Conservation (phyloP, 2,797 vertebrate species). For the Rhynchonycteris naso region DNA sequence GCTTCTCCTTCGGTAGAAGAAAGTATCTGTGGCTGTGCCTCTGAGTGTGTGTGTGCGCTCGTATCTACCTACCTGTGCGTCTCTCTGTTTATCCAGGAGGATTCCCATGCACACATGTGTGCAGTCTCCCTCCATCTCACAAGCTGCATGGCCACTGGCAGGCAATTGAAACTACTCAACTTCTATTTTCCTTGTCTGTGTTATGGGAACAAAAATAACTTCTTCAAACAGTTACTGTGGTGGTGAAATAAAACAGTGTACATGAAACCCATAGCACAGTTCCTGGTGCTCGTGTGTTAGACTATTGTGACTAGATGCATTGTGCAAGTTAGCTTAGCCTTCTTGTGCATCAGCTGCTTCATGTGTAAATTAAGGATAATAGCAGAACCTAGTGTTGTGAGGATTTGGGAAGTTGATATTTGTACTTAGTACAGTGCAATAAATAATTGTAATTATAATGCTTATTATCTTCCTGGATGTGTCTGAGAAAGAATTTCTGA, state of each 20-base stretch:
- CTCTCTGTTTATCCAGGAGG: not conserved
- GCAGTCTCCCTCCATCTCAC: not conserved
- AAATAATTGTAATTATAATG: not conserved
- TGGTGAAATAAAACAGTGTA: not conserved
- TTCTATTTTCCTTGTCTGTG: slow-evolving; percentile 11
- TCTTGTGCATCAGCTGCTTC: not conserved
- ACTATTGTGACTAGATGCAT: not conserved
- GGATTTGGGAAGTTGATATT: not conserved
- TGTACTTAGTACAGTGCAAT: not conserved
- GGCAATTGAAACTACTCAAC: not conserved
- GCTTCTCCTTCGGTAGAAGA: not conserved
- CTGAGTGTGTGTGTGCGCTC: not conserved
- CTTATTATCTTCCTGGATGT: not conserved
- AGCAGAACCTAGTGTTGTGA: not conserved
- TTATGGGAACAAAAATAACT: not conserved
- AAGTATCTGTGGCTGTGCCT: not conserved
- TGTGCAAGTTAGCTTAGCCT: not conserved
- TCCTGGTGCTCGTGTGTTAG: not conserved
- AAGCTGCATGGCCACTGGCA: not conserved
- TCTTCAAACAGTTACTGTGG: not conserved
- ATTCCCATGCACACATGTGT: not conserved
- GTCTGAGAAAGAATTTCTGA: not conserved
- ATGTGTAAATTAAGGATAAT: not conserved
- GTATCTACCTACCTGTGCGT: not conserved
- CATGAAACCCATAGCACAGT: not conserved